Evolutionary conservation across 35 echinoderm and acorn worm genomes (phyloP).

Genomic region (Apostichopus japonicus): DNA sequence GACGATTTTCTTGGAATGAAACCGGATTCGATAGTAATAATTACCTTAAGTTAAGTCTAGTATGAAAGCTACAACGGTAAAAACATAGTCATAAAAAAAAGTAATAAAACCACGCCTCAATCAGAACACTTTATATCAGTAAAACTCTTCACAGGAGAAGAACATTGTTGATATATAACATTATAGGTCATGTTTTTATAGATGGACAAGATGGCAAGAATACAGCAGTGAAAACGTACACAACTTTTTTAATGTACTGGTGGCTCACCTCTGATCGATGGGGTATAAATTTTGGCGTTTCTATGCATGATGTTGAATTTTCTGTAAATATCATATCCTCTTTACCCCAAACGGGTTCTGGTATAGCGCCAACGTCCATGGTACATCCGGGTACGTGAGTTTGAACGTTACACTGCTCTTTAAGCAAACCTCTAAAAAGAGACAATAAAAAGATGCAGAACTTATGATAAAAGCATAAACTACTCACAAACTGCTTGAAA

Average conservation of each 20-base stretch:
- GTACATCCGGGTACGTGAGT: conserved; percentile 82
- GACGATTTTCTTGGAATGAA: too few species aligned
- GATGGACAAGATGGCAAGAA: too few species aligned
- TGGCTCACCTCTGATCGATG: conserved; percentile 80
- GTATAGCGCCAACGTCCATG: conserved; percentile 55
- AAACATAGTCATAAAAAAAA: too few species aligned
- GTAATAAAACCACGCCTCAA: too few species aligned
- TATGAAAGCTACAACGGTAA: too few species aligned
- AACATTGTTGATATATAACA: too few species aligned
- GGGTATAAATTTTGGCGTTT: conserved; percentile 74
- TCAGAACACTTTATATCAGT: too few species aligned
- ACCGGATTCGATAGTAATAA: too few species aligned
- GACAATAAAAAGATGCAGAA: background rate
- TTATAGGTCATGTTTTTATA: too few species aligned
- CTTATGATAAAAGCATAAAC: background rate
- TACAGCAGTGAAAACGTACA: too few species aligned
- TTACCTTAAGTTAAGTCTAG: too few species aligned
- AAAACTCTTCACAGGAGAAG: too few species aligned
- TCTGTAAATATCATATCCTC: conserved; percentile 34
- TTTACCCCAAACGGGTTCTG: conserved; percentile 47
- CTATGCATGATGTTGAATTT: conserved; percentile 67
- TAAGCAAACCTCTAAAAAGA: conserved; percentile 73
- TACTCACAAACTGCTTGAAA: background rate
- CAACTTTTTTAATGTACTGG: background rate
- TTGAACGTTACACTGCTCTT: conserved; percentile 84